Base-by-base conservation (phyloP, 2,888 invertebrate species). In the Pelosia muscerda region DNA sequence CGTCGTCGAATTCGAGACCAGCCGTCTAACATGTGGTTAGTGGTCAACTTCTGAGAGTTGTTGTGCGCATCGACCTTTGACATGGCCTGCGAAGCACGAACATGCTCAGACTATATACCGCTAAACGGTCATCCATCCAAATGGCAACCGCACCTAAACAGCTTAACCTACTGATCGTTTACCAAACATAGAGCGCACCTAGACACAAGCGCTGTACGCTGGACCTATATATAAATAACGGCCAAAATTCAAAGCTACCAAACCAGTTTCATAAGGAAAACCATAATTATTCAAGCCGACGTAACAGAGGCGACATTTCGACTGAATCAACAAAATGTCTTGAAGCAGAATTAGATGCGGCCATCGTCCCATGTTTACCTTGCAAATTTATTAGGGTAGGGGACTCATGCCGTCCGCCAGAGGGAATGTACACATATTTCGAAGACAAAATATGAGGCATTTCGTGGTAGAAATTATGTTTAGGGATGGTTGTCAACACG, bases 351-450 rank as follows among this genome's bases (percentile, higher is more conserved):
- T 79, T 79, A 69, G 65, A 64, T 38, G 58, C 26, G 61, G 42
- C 75, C 61, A 66, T 66, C 61, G 49, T 76, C 69, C 67, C 72
- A 72, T 76, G 76, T 79, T 72, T 73, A 70, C 69, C 66, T 72
- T 68, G 42, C 55, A 70, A 69, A 80, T 76, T 83, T 83, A 83
- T 82, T 75, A 73, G 68, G 82, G 75, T 79, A 63, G 62, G 76
- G 66, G 64, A 72, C 68, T 74, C 49, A 42, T 60, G 68, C 53
- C n/a, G 60, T 4, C 53, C 26, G 59, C 75, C 68, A 60, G 49
- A 26, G 76, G 71, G 71, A 69, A 65, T 34, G 38, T 64, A 75
- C 64, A 63, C 67, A 71, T 73, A 76, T 73, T 75, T 76, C 63
- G 42, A 23, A 61, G 64, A 19, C 26, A 78, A 73, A 65, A 68